Conservation (phyloP, 2,888 invertebrate species). For the Abrostola tripartita region DNA sequence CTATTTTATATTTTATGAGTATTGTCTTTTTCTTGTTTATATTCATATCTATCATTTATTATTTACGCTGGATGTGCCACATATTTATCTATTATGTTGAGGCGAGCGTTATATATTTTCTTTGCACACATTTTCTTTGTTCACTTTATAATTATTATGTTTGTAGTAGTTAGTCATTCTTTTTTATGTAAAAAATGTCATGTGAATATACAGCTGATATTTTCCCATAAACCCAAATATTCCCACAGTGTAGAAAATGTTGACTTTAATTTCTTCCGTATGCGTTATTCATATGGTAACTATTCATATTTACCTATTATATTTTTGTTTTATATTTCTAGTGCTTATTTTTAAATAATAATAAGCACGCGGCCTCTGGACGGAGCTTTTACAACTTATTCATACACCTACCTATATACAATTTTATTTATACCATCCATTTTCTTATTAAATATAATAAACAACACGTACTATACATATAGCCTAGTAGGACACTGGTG, state of each 20-base stretch:
- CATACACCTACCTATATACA: slow-evolving; percentile 61
- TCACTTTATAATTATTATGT: slow-evolving; percentile 38
- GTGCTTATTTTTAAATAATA: slow-evolving; percentile 47
- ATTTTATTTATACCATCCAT: slow-evolving; percentile 57
- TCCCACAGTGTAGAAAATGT: slow-evolving; percentile 17
- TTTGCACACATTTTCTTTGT: slow-evolving; percentile 34
- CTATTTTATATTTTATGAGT: slow-evolving; percentile 61
- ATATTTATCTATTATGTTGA: slow-evolving; percentile 44
- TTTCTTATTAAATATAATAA: slow-evolving; percentile 57
- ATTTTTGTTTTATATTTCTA: slow-evolving; percentile 44
- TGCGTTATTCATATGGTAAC: slow-evolving; percentile 30
- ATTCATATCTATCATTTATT: slow-evolving; percentile 44
- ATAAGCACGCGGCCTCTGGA: slow-evolving; percentile 70
- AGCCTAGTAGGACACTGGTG: slow-evolving; percentile 75
- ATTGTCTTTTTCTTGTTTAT: slow-evolving; percentile 55
- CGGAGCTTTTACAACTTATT: slow-evolving; percentile 66
- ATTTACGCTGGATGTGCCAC: slow-evolving; percentile 47
- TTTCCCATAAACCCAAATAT: slow-evolving; percentile 15
- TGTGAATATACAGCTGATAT: slow-evolving; percentile 24
- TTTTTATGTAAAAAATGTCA: slow-evolving; percentile 16
- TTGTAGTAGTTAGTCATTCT: slow-evolving; percentile 42
- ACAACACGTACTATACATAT: slow-evolving; percentile 55
- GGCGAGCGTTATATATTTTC: slow-evolving; percentile 31
- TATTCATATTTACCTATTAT: slow-evolving; percentile 19
- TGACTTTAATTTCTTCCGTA: slow-evolving; percentile 23